Percentiles rank a stretch among this genome's conserved stretches.
phyloP scores from a whole-genome alignment of 1,140 invertebrate genomes.

The Drosophila tropicalis region DNA sequence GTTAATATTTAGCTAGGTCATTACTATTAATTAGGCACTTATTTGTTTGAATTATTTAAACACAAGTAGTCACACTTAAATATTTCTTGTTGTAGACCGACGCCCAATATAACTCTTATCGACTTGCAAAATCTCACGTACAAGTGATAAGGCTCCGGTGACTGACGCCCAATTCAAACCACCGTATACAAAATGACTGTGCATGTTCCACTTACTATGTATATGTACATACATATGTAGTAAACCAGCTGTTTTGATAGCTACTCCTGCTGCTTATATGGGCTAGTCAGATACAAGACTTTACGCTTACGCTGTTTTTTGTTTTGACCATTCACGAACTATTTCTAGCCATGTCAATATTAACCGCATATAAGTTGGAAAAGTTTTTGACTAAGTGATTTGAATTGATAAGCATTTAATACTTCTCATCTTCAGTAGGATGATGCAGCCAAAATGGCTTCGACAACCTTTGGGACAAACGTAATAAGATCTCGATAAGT shows the following conservation, averaged over 20 bases:
- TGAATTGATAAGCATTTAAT: too few relatives aligned
- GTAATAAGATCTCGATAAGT: too few relatives aligned
- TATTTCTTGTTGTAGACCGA: conserved; percentile 29
- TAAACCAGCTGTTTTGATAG: background rate
- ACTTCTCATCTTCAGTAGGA: too few relatives aligned
- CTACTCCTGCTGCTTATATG: background rate
- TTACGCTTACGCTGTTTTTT: background rate
- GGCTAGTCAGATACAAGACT: background rate
- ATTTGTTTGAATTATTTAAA: conserved; percentile 51
- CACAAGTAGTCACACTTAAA: conserved; percentile 16
- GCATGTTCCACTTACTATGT: background rate
- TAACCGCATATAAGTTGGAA: background rate
- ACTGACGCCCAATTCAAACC: background rate
- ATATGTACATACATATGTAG: background rate
- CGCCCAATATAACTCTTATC: conserved; percentile 30
- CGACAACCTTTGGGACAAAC: too few relatives aligned
- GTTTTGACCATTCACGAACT: background rate
- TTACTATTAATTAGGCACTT: conserved; percentile 56
- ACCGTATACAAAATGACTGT: background rate
- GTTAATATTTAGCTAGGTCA: conserved; percentile 44
- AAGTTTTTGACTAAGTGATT: background rate
- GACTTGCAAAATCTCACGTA: conserved; percentile 53
- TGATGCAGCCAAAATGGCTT: too few relatives aligned
- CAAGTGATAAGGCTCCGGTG: conserved; percentile 29
- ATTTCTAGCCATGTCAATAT: background rate